A percentile compares a stretch with the other conserved stretches of the same genome.
Evolutionary conservation across 2,113 vertebrate genomes (phyloP).

Genomic region (Hypomesus transpacificus): DNA sequence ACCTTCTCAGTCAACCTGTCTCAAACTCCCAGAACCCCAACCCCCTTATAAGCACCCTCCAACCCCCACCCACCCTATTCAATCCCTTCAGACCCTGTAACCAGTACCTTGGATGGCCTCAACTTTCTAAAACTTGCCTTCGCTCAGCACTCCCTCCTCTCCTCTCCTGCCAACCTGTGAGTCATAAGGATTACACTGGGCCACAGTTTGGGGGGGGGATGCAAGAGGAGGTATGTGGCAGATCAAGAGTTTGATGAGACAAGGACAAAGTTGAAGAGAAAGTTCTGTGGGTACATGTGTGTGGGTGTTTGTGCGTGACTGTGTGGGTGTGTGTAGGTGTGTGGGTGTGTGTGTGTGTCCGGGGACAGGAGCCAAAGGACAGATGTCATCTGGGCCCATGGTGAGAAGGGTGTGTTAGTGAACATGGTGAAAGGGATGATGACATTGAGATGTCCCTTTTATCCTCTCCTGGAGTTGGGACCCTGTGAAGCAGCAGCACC

Average conservation of each 20-base stretch:
- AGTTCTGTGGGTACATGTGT: background rate
- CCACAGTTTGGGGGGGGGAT: constrained; percentile 34
- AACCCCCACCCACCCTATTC: constrained; percentile 2
- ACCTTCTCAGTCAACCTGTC: constrained; percentile 51
- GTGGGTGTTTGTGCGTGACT: background rate
- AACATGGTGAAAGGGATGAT: too few species aligned
- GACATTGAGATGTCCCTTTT: constrained; percentile 1
- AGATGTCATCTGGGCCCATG: too few species aligned
- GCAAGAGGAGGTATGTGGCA: constrained; percentile 29
- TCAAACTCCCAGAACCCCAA: constrained; percentile 47
- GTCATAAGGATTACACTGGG: constrained; percentile 52
- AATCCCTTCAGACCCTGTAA: background rate
- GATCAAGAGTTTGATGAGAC: constrained; percentile 36
- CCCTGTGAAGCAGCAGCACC: constrained; percentile 4
- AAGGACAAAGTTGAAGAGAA: constrained; percentile 3
- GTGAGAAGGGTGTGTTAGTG: too few species aligned
- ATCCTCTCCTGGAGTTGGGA: constrained; percentile 9
- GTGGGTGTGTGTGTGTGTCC: background rate
- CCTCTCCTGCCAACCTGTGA: constrained; percentile 50
- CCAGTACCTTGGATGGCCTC: too few species aligned
- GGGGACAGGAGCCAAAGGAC: background rate
- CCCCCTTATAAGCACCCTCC: background rate
- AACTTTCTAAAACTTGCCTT: background rate
- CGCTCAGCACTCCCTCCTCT: constrained; percentile 60
- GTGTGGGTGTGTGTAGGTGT: background rate